These are phyloP conservation scores for Felis catus DNA, from an alignment of 2,113 vertebrate species.

Conservation along the genomic window F.catus_Fca126_mat1.0 CM031414.1:115897001-115897500, in stretches of 20 bases:
- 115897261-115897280: too few relatives aligned
- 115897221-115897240: too few relatives aligned
- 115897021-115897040: neutral
- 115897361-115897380: neutral
- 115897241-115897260: too few relatives aligned
- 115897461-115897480: neutral
- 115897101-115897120: too few relatives aligned
- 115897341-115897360: neutral
- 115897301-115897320: too few relatives aligned
- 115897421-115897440: neutral
- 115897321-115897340: neutral
- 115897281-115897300: too few relatives aligned
- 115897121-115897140: too few relatives aligned
- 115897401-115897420: neutral
- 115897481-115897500: neutral
- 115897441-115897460: neutral
- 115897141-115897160: too few relatives aligned
- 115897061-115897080: neutral
- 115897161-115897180: too few relatives aligned
- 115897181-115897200: too few relatives aligned
- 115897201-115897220: too few relatives aligned
- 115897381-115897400: neutral
- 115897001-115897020: neutral
- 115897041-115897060: neutral
- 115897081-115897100: neutral